Base-by-base conservation (phyloP, 2,113 vertebrate species). In the Rhynchopsitta pachyrhyncha region DNA sequence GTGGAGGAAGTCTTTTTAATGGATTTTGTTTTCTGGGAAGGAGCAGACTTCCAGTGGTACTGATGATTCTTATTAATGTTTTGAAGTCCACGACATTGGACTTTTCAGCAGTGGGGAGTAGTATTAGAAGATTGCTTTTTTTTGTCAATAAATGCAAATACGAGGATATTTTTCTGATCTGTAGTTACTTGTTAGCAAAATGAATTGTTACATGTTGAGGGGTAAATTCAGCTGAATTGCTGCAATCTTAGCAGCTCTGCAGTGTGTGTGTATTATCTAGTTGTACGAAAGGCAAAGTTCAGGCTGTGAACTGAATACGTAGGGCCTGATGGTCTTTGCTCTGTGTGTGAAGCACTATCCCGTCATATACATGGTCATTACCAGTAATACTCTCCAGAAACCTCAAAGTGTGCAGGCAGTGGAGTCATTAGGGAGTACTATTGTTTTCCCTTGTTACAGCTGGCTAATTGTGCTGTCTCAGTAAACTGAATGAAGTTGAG, bases 311-410 rank as follows among this genome's bases (percentile, higher is more conserved):
- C 19, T 24, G 37, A 42, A 41, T 53, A 4, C 17, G 4, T 70
- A 31, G 42, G n/a, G 9, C n/a, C 57, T 82, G 52, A 15, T 31
- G 35, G 39, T 46, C 42, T 91, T 67, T 76, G 15, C 68, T 88
- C 17, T 52, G 20, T 47, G 25, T 47, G 31, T 53, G 70, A 64
- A 63, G 37, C 68, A 57, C 35, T 47, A 1, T 49, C n/a, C n/a
- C 3, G 0, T 18, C 9, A 0, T 28, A 9, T 37, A 24, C 20
- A 29, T 63, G 24, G 33, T 82, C 49, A 23, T 11, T 77, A 35
- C 35, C 1, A 9, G 17, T 62, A 46, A 28, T 31, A 17, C 27
- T 81, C 17, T 52, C 3, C 24, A 57, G 64, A 81, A 86, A 69
- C 8, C 17, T 27, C 13, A 5, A 67, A 33, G 27, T 16, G 23